Base-by-base conservation (phyloP, 1,140 invertebrate genomes). In the Zaprionus lachaisei region DNA sequence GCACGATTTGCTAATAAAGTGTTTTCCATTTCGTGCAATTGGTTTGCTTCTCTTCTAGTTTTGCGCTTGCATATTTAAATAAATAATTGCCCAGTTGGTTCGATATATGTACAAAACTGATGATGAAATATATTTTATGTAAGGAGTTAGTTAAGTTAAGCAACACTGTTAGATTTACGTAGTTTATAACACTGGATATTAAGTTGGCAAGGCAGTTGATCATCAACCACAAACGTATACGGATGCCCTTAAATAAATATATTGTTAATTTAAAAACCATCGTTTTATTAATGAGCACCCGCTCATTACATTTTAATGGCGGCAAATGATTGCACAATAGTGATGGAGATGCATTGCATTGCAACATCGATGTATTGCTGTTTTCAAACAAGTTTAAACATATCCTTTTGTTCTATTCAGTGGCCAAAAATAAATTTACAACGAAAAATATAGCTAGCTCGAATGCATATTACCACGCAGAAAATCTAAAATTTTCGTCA, bases 1-100 rank as follows among this genome's bases (percentile, higher is more conserved):
- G 47, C 47, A 51, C 47, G 47, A 51, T 51, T 51, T 22, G 47
- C 47, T 51, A 51, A 51, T 51, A 51, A 51, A 51, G 47, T 51
- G 47, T 51, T 51, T 51, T 51, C 20, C 47, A 51, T 51, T 51
- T 51, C 47, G 47, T 9, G n/a, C 47, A 49, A 20, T 49, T 49
- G 47, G n/a, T 22, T 15, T 49, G 20, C 14, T 34, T 34, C 38
- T 41, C 15, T 41, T 14, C 38, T n/a, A 11, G 20, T 24, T 51
- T 4, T 14, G 20, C 11, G 17, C 22, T 51, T 12, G 47, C 47
- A 51, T 51, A 51, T 24, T 24, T 51, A 5, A 20, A 51, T 51
- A 51, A 51, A 51, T 51, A 51, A 51, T 51, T 24, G 47, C 22
- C 20, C 22, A 12, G 17, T 51, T 51, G 7, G 44, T 34, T 34